A percentile compares a stretch with the other conserved stretches of the same genome.
These are phyloP conservation scores for Choristoneura fumiferana DNA, from an alignment of 1,140 invertebrate genomes.

Conservation along the genomic window DNA sequence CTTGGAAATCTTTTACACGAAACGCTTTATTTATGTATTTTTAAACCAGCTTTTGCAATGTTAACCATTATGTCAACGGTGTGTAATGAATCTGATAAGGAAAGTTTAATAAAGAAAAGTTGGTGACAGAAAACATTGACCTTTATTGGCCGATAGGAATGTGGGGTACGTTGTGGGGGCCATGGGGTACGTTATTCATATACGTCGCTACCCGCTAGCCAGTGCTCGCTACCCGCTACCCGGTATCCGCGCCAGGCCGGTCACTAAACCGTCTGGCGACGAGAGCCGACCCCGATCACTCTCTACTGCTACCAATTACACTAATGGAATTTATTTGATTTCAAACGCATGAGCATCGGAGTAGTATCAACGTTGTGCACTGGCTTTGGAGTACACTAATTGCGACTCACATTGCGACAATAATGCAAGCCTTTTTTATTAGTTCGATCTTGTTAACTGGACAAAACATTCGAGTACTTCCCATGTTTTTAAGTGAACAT, in stretches of 20 bases:
- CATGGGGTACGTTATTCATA: no score
- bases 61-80: no score
- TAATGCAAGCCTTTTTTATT: no score
- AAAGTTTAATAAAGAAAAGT: conserved; percentile 8
- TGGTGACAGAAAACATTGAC: conserved; percentile 17
- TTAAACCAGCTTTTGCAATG: not conserved
- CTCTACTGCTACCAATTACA: conserved; percentile 59
- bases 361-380: conserved; percentile 32
- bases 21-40: conserved; percentile 38
- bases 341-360: conserved; percentile 47
- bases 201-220: no score
- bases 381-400: conserved; percentile 30
- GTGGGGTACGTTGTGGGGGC: no score
- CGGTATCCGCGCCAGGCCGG: not conserved
- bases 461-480: no score
- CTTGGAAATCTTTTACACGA: conserved; percentile 38
- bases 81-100: not conserved
- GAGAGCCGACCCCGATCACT: conserved; percentile 39
- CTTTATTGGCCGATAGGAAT: no score
- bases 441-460: no score
- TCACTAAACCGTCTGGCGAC: not conserved
- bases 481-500: no score
- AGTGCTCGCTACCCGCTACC: no score
- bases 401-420: not conserved
- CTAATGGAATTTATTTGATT: conserved; percentile 73